Percentiles rank a stretch among this genome's conserved stretches.
Conservation (phyloP, 2,797 vertebrate genomes). For the Sorex maritimensis region DNA sequence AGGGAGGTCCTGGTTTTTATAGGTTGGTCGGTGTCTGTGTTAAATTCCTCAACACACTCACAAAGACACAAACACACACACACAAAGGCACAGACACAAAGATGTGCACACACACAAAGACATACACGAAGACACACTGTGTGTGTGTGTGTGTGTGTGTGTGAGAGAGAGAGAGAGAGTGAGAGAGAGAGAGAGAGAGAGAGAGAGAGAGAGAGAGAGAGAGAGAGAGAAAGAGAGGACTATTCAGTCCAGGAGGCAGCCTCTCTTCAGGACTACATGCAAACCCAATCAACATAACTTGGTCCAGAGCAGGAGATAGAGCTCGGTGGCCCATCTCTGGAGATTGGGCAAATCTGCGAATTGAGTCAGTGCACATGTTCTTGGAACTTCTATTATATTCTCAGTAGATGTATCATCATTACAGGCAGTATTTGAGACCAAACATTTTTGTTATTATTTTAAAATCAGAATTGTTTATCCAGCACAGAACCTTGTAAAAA, state of each 20-base stretch:
- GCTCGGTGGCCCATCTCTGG: too few species aligned
- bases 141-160: too few species aligned
- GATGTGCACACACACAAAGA: too few species aligned
- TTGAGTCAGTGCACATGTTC: neutral
- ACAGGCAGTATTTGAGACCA: neutral
- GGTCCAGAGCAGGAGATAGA: neutral
- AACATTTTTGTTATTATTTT: neutral
- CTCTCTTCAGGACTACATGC: neutral
- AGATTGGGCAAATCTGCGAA: neutral
- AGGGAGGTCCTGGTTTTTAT: neutral
- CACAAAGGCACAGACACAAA: too few species aligned
- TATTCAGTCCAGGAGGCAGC: neutral
- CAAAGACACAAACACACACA: too few species aligned
- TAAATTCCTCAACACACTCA: too few species aligned
- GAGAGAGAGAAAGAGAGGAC: too few species aligned
- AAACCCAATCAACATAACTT: neutral
- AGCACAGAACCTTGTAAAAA: neutral
- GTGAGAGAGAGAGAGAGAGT: too few species aligned
- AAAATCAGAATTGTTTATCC: slow-evolving; percentile 7
- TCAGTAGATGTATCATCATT: neutral
- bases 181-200: too few species aligned
- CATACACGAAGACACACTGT: too few species aligned
- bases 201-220: too few species aligned
- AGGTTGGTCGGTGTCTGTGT: neutral
- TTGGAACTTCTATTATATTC: neutral